A percentile compares a stretch with the other conserved stretches of the same genome.
phyloP scores from a whole-genome alignment of 1,140 invertebrate species.

The Achatina immaculata region DNA sequence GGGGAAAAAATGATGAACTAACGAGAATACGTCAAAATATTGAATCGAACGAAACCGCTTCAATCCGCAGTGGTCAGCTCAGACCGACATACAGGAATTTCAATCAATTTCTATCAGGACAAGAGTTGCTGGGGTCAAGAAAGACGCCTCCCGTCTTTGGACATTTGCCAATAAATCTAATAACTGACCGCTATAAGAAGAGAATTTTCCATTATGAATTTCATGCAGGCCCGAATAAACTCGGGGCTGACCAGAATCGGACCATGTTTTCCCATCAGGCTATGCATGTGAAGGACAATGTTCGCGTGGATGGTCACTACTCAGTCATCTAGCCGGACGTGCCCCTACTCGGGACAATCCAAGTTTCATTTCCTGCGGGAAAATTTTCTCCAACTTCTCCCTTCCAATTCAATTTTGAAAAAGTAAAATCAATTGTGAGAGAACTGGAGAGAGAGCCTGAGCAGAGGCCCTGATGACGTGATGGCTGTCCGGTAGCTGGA shows the following conservation, averaged over 20 bases:
- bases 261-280: constrained; percentile 3
- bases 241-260: neutral
- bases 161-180: constrained; percentile 42
- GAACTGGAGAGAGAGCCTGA: neutral
- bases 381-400: constrained; percentile 11
- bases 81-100: constrained; percentile 21
- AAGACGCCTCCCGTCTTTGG: constrained; percentile 19
- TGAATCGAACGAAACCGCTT: constrained; percentile 17
- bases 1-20: constrained; percentile 22
- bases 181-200: constrained; percentile 37
- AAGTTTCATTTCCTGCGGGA: constrained; percentile 25
- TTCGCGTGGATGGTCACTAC: constrained; percentile 5
- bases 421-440: constrained; percentile 15
- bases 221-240: constrained; percentile 37
- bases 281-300: constrained; percentile 22
- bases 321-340: constrained; percentile 19
- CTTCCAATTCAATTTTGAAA: constrained; percentile 35
- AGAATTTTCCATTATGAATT: constrained; percentile 41
- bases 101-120: constrained; percentile 41
- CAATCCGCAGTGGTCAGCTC: constrained; percentile 20
- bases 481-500: neutral
- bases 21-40: constrained; percentile 30
- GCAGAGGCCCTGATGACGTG: neutral
- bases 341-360: neutral
- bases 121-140: constrained; percentile 37